Base-by-base conservation (phyloP, 2,888 invertebrate species). In the Ornithoptera priamus region DNA sequence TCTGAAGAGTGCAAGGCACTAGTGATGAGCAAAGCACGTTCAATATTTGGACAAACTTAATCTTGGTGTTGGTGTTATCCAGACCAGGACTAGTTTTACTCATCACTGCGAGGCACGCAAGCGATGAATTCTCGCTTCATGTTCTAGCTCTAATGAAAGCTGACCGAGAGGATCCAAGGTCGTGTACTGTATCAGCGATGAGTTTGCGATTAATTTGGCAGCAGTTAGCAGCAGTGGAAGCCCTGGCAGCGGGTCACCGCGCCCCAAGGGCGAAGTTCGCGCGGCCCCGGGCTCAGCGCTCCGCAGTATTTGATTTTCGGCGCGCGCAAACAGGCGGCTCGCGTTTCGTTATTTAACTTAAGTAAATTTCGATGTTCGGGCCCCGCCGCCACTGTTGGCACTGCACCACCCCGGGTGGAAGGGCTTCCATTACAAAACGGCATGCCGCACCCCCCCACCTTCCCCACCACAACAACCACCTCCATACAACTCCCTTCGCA, bases 341-440 rank as follows among this genome's bases (percentile, higher is more conserved):
- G 87, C 87, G 85, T 87, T 90, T 88, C 87, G 88, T 89, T 91
- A 89, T 91, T 89, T 89, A 90, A 90, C 90, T 89, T 92, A 92
- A 92, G 92, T 92, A 92, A 92, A 92, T 92, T 92, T 90, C 90
- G 85, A 89, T 92, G 91, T 92, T 89, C 87, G 83, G 85, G 79
- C 77, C 79, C 79, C 81, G 78, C 80, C 83, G 84, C 85, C 63
- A 80, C 83, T 84, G 87, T 85, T 85, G 84, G 84, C 83, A 80
- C 80, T 81, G 78, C 73, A 80, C 65, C 80, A 78, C 77, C 74
- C 79, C 78, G 75, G 73, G 72, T 73, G 76, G 80, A 72, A 30
- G 73, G 76, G 80, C 78, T 79, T 83, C 80, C 83, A 17, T 53
- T n/a, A n/a, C 53, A 53, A 12, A 12, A 50, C 15, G 50, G 18